Evolutionary conservation across 1,140 invertebrate genomes (phyloP).

Genomic region (Diachasma alloeum): DNA sequence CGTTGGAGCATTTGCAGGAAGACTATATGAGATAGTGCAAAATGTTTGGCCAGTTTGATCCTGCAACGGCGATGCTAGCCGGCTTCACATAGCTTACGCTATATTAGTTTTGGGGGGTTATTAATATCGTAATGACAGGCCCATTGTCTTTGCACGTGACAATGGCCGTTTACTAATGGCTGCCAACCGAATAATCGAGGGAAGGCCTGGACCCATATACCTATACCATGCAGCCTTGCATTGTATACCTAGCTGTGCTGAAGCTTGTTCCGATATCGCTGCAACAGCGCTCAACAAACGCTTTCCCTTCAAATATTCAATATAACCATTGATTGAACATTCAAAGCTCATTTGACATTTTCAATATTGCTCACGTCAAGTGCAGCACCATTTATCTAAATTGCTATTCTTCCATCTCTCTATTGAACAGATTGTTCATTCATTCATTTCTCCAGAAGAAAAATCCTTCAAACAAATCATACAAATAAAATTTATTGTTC

Average conservation of each 20-base stretch:
- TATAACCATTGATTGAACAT: neutral
- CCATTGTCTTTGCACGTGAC: conserved; percentile 37
- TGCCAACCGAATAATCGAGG: conserved; percentile 20
- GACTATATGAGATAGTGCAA: neutral
- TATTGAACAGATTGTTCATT: neutral
- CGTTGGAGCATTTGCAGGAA: neutral
- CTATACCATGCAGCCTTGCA: conserved; percentile 15
- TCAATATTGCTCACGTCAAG: neutral
- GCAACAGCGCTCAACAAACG: neutral
- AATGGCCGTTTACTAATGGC: conserved; percentile 44
- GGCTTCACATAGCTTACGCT: conserved; percentile 24
- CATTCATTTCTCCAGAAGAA: too few species aligned
- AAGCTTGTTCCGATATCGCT: conserved; percentile 1
- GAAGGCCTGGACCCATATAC: conserved; percentile 10
- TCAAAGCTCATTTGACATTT: neutral
- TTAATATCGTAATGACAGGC: conserved; percentile 40
- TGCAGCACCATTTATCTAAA: neutral
- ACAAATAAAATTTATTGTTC: too few species aligned
- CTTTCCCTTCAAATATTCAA: conserved; percentile 3
- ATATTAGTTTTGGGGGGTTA: conserved; percentile 50
- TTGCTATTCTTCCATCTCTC: neutral
- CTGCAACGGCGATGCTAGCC: conserved; percentile 12
- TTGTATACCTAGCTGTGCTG: conserved; percentile 8
- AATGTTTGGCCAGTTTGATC: conserved; percentile 16
- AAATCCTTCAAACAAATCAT: too few species aligned